Evolutionary conservation across 2,888 invertebrate species (phyloP).

Genomic region (Oxytorus armatus): DNA sequence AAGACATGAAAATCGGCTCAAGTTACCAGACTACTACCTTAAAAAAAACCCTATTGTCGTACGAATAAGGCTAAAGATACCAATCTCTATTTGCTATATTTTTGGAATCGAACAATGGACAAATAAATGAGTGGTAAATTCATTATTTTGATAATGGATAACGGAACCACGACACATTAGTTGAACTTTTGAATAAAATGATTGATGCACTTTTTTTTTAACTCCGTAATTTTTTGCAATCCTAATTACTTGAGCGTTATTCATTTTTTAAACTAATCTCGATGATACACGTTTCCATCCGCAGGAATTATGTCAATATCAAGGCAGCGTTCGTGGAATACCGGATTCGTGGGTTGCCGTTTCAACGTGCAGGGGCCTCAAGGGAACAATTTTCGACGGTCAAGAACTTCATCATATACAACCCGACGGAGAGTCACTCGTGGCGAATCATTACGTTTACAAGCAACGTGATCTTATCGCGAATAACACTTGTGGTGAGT

Average conservation of each 20-base stretch:
- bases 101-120: too few relatives aligned
- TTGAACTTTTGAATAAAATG: too few relatives aligned
- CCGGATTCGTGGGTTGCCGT: conserved; percentile 92
- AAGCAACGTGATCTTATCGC: conserved; percentile 88
- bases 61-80: too few relatives aligned
- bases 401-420: conserved; percentile 90
- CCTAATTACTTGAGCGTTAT: neutral
- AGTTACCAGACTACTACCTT: too few relatives aligned
- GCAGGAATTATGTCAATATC: conserved; percentile 92
- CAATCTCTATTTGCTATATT: too few relatives aligned
- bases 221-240: neutral
- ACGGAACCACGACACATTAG: too few relatives aligned
- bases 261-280: too few relatives aligned
- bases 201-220: too few relatives aligned
- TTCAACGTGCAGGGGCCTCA: conserved; percentile 92
- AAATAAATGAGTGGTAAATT: too few relatives aligned
- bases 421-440: conserved; percentile 84
- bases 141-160: too few relatives aligned
- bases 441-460: conserved; percentile 88
- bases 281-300: conserved; percentile 58
- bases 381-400: conserved; percentile 93
- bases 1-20: too few relatives aligned
- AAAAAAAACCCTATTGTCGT: too few relatives aligned
- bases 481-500: conserved; percentile 87
- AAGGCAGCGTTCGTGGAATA: conserved; percentile 90